These are phyloP conservation scores for Sardinella longiceps DNA, from an alignment of 2,797 vertebrate species.

Conservation along the genomic window DNA sequence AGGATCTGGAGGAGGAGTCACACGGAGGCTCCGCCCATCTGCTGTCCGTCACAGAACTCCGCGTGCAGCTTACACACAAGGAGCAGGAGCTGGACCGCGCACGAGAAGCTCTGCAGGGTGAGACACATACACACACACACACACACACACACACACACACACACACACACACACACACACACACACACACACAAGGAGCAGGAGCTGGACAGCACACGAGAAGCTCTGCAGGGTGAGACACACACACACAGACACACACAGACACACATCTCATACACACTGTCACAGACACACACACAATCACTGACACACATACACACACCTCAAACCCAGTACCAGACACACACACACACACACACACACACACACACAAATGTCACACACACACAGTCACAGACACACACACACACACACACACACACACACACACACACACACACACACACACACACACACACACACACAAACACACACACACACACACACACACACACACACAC, in stretches of 20 bases:
- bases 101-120: constrained; percentile 87
- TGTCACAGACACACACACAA: not conserved
- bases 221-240: constrained; percentile 83
- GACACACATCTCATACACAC: not conserved
- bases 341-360: not conserved
- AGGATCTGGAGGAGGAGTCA: constrained; percentile 84
- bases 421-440: not conserved
- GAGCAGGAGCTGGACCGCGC: constrained; percentile 84
- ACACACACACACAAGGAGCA: constrained; percentile 85
- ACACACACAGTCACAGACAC: too few relatives aligned
- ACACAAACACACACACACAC: not conserved
- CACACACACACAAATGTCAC: not conserved
- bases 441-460: not conserved
- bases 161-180: constrained; percentile 78
- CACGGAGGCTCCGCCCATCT: constrained; percentile 78
- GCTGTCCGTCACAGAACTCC: constrained; percentile 81
- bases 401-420: not conserved
- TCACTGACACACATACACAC: constrained; percentile 86
- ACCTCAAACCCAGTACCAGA: too few relatives aligned
- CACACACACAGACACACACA: constrained; percentile 25
- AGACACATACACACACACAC: constrained; percentile 52
- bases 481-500: not conserved
- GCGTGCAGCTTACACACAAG: constrained; percentile 84
- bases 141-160: not conserved
- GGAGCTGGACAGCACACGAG: constrained; percentile 83